Evolutionary conservation across 2,113 vertebrate genomes (phyloP).

Genomic region (Zootoca vivipara): DNA sequence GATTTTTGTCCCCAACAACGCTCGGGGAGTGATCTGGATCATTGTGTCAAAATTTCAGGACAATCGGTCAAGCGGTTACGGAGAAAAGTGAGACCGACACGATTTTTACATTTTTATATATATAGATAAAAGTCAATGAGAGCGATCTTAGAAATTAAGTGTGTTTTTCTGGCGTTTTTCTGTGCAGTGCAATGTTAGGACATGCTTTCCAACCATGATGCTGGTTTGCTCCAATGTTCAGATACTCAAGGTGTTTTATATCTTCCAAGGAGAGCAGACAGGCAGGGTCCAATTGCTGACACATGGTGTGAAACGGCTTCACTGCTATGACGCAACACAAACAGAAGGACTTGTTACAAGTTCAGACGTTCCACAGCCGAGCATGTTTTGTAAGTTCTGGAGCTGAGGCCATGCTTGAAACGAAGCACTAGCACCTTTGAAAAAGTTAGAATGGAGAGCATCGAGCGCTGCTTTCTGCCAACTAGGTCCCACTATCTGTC

Average conservation of each 20-base stretch:
- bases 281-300: background rate
- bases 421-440: background rate
- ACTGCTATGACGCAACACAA: background rate
- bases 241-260: background rate
- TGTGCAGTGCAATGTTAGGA: background rate
- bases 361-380: background rate
- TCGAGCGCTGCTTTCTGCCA: background rate
- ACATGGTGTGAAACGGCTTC: background rate
- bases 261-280: background rate
- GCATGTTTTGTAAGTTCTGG: background rate
- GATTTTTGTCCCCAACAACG: too few relatives aligned
- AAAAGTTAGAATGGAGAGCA: background rate
- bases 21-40: too few relatives aligned
- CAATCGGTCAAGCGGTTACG: too few relatives aligned
- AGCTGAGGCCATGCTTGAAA: background rate
- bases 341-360: background rate
- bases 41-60: too few relatives aligned
- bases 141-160: background rate
- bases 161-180: background rate
- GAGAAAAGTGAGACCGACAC: too few relatives aligned
- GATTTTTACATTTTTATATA: too few relatives aligned
- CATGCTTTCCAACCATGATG: background rate
- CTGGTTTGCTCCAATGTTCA: background rate
- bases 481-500: background rate
- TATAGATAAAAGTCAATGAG: background rate